Evolutionary conservation across 2,113 vertebrate species (phyloP).

Genomic region (Nerophis lumbriciformis): DNA sequence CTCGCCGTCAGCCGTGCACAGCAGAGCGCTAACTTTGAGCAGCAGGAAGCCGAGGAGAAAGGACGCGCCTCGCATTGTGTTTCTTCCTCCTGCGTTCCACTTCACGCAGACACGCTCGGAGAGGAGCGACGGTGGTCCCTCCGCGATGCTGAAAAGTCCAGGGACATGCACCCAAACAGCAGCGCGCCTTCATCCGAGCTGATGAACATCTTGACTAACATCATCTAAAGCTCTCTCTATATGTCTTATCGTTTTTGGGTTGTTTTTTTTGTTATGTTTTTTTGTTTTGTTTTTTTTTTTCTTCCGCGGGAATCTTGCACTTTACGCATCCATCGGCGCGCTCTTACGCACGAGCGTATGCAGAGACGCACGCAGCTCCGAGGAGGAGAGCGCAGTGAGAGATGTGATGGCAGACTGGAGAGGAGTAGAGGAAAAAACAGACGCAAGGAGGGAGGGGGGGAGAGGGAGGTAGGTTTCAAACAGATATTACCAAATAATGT

Average conservation of each 20-base stretch:
- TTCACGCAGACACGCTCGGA: conserved; percentile 52
- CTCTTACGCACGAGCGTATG: conserved; percentile 61
- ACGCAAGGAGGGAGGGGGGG: conserved; percentile 26
- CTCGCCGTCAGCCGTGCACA: conserved; percentile 91
- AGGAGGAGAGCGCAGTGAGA: conserved; percentile 64
- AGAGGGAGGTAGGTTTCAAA: conserved; percentile 22
- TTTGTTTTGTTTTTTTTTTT: conserved; percentile 9
- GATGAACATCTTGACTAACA: conserved; percentile 49
- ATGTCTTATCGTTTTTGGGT: conserved; percentile 22
- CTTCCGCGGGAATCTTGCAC: conserved; percentile 29
- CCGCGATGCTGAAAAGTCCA: conserved; percentile 60
- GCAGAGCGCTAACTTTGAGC: conserved; percentile 85
- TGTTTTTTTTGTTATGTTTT: conserved; percentile 13
- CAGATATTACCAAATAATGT: background rate
- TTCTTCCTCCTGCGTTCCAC: conserved; percentile 45
- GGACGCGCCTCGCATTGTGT: conserved; percentile 77
- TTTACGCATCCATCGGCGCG: conserved; percentile 55
- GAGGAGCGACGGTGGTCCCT: conserved; percentile 37
- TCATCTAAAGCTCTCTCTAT: conserved; percentile 22
- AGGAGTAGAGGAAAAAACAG: conserved; percentile 39
- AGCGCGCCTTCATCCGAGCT: conserved; percentile 57
- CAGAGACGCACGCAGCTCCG: conserved; percentile 51
- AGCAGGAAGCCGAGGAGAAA: conserved; percentile 87
- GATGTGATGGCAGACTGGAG: conserved; percentile 54
- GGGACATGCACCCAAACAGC: conserved; percentile 55